Evolutionary conservation across 2,113 vertebrate species (phyloP).

Genomic region (Malurus elegans): DNA sequence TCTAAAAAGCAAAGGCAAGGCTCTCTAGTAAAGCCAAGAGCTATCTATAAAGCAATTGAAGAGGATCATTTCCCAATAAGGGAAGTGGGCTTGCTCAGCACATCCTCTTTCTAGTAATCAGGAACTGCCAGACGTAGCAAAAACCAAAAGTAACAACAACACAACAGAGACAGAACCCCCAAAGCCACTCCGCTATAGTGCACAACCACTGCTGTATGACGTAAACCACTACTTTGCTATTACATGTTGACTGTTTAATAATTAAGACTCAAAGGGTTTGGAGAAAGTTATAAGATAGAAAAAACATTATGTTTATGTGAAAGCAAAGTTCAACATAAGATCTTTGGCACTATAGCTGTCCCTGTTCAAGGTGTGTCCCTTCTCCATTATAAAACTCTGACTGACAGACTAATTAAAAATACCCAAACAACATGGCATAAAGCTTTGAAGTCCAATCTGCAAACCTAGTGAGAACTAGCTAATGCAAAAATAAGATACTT

Average conservation of each 20-base stretch:
- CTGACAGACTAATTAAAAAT: background rate
- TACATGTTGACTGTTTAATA: background rate
- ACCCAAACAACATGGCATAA: background rate
- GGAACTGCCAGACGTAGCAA: background rate
- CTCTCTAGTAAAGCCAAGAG: constrained; percentile 7
- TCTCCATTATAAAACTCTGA: background rate
- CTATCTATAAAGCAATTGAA: background rate
- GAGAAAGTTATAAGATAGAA: background rate
- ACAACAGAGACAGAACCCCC: background rate
- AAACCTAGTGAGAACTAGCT: background rate
- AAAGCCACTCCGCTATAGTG: background rate
- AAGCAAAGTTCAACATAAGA: background rate
- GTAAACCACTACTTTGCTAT: background rate
- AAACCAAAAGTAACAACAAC: background rate
- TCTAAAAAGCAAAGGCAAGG: constrained; percentile 17
- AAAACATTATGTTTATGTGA: background rate
- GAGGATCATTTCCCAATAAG: background rate
- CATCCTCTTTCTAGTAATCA: background rate
- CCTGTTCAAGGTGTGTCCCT: background rate
- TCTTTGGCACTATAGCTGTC: background rate
- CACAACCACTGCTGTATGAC: background rate
- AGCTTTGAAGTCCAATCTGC: background rate
- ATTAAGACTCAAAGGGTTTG: background rate
- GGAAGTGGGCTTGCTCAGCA: background rate
- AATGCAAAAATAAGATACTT: background rate